Evolutionary conservation across 1,140 invertebrate species (phyloP).

Genomic region (Aphelenchoides besseyi): DNA sequence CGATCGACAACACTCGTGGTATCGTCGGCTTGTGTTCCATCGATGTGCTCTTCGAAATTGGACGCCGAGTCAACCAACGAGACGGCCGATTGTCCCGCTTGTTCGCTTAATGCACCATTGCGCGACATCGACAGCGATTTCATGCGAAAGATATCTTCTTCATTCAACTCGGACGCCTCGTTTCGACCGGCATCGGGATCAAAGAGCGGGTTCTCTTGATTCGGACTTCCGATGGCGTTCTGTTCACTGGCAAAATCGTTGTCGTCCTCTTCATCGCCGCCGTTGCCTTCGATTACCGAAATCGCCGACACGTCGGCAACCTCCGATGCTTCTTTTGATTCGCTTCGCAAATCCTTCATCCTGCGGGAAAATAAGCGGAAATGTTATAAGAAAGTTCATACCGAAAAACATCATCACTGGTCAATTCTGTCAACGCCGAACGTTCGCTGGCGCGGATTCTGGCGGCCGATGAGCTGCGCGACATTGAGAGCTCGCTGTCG

Average conservation of each 20-base stretch:
- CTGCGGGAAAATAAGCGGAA: background rate
- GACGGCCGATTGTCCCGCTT: constrained; percentile 54
- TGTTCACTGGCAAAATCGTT: background rate
- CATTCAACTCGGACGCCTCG: constrained; percentile 21
- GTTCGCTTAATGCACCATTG: constrained; percentile 23
- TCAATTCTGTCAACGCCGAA: constrained; percentile 33
- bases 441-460: background rate
- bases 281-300: constrained; percentile 13
- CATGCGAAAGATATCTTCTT: constrained; percentile 28
- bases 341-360: constrained; percentile 20
- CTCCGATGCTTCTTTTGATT: constrained; percentile 17
- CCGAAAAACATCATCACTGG: constrained; percentile 56
- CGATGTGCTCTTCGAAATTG: constrained; percentile 55
- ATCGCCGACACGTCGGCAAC: constrained; percentile 1
- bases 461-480: constrained; percentile 9
- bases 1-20: constrained; percentile 12
- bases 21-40: constrained; percentile 34
- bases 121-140: constrained; percentile 12
- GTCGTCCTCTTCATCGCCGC: constrained; percentile 2
- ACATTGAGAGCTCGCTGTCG: background rate
- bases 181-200: constrained; percentile 22
- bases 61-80: constrained; percentile 59
- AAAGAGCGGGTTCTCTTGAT: constrained; percentile 22
- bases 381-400: constrained; percentile 28
- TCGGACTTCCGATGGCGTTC: constrained; percentile 9